Conservation (phyloP, 2,888 invertebrate genomes). For the Neocrepidodera transversa region DNA sequence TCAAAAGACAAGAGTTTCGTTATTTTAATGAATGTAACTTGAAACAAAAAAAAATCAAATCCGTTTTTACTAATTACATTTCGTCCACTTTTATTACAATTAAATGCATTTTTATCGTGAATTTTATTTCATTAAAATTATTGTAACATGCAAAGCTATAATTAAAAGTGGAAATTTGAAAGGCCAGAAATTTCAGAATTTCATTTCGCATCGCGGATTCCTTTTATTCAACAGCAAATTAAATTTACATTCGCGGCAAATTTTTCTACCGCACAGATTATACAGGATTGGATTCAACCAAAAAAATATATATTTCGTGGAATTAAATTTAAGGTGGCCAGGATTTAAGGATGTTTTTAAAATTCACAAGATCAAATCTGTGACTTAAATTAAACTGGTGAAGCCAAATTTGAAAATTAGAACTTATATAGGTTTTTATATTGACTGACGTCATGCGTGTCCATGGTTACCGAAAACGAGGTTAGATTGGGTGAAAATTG, state of each 20-base stretch:
- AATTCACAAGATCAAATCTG: too few relatives aligned
- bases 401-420: too few relatives aligned
- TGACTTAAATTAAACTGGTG: too few relatives aligned
- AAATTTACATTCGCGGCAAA: conserved; percentile 1
- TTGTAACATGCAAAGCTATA: conserved; percentile 32
- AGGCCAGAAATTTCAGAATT: conserved; percentile 23
- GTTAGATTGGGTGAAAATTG: too few relatives aligned
- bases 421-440: too few relatives aligned
- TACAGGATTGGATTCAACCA: background rate
- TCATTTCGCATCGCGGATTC: background rate
- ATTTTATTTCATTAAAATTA: conserved; percentile 28
- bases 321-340: too few relatives aligned
- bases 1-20: background rate
- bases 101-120: conserved; percentile 26
- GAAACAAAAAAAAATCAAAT: background rate
- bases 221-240: background rate
- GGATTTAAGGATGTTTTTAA: too few relatives aligned
- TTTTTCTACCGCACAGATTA: background rate
- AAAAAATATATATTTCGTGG: too few relatives aligned
- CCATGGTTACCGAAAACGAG: too few relatives aligned
- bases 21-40: background rate
- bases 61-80: background rate
- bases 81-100: background rate
- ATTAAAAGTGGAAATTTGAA: conserved; percentile 32
- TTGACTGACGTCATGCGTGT: too few relatives aligned